Evolutionary conservation across 2,113 vertebrate genomes (phyloP), one percentile per base, ranked within the genome.

Genomic region (Xenopus tropicalis): DNA sequence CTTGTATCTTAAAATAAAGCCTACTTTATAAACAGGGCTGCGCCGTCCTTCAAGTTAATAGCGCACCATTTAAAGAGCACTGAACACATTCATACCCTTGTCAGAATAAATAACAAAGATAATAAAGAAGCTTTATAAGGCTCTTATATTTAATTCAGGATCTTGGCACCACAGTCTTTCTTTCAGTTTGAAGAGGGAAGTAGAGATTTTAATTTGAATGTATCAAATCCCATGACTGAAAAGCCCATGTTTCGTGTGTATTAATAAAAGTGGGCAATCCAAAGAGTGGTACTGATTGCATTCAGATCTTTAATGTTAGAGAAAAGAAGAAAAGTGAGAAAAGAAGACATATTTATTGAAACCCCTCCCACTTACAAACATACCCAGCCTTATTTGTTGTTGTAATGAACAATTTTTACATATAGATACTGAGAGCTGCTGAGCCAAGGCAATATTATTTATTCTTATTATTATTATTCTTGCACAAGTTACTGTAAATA

Each of bases 31-130:
- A 68, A 74, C 57, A 68, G 57, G 65, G 65, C 52, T 69, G 44
- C 61, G 44, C 59, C 44, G 25, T 69, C 24, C 57, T 74, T 69
- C 72, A 74, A 62, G 65, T 69, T 68, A 74, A 74, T 69, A 69
- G 72, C 44, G 44, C 65, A 68, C 44, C 43, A n/a, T 62, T 48
- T 61, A 69, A 74, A 69, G 56, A 74, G 44, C 56, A 68, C 23
- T 37, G 25, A 74, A 65, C 52, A 74, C 72, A 61, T 69, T 74
- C 57, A 61, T 68, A 74, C 56, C 43, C 65, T 61, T 74, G 65
- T 69, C 72, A 68, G 58, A 74, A 74, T 74, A 68, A 74, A 74
- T 69, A 68, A 74, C 57, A 54, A 20, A 48, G 17, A 68, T 74
- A 74, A 69, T 74, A 74, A 74, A 74, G 57, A 24, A 42, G 29